These are phyloP conservation scores for Oxycera nigricornis DNA, from an alignment of 2,888 invertebrate species.

Conservation along the genomic window DNA sequence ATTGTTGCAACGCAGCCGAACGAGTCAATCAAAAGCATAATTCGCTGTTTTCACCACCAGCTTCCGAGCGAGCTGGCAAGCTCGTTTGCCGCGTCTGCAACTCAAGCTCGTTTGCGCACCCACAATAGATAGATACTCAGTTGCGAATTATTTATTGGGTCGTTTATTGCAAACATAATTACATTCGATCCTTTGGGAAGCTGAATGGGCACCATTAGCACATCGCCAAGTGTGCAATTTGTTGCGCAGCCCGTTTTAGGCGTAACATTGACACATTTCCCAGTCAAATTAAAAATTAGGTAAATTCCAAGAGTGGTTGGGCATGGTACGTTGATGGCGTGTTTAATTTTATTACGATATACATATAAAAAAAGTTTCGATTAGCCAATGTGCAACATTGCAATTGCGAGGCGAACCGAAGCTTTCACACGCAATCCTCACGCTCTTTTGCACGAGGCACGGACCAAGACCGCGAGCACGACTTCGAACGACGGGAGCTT, in stretches of 20 bases:
- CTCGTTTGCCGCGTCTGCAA: no score
- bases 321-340: constrained; percentile 19
- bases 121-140: no score
- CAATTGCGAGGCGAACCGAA: constrained; percentile 6
- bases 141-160: no score
- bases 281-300: constrained; percentile 26
- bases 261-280: constrained; percentile 26
- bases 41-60: no score
- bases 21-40: no score
- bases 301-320: constrained; percentile 11
- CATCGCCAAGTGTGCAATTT: not conserved
- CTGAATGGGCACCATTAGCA: not conserved
- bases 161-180: not conserved
- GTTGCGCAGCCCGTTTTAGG: not conserved
- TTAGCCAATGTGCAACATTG: constrained; percentile 34
- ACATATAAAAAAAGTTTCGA: constrained; percentile 17
- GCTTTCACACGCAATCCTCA: constrained; percentile 9
- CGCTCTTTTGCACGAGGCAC: not conserved
- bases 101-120: no score
- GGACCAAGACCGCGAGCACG: not conserved
- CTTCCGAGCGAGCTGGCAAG: no score
- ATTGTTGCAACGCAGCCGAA: no score
- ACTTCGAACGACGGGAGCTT: not conserved
- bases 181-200: not conserved
- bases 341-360: constrained; percentile 31